Conservation (phyloP, 1,140 invertebrate genomes). For the Drosophila albomicans region DNA sequence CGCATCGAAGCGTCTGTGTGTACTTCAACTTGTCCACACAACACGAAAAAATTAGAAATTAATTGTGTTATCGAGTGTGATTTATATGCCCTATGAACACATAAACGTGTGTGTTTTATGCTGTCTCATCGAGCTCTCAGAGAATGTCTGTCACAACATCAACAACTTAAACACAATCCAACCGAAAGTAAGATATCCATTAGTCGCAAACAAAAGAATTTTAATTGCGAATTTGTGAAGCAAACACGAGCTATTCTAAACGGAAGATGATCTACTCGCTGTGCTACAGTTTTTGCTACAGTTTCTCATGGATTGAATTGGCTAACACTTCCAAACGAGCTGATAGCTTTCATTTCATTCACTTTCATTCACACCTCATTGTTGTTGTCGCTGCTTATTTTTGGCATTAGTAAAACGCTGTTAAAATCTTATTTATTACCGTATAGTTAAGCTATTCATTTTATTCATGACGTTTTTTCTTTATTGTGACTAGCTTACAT, state of each 20-base stretch:
- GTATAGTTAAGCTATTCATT: constrained; percentile 34
- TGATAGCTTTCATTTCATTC: constrained; percentile 73
- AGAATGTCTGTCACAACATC: constrained; percentile 40
- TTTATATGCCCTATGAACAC: constrained; percentile 30
- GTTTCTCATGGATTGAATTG: constrained; percentile 27
- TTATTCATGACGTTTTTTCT: constrained; percentile 39
- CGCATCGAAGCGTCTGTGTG: constrained; percentile 9
- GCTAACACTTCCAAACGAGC: constrained; percentile 41
- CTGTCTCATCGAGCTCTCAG: constrained; percentile 20
- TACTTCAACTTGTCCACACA: constrained; percentile 24
- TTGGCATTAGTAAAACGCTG: constrained; percentile 60
- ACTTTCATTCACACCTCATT: constrained; percentile 74
- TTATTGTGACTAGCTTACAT: not conserved
- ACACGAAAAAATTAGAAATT: constrained; percentile 60
- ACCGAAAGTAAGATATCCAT: constrained; percentile 77
- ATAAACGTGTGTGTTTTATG: not conserved
- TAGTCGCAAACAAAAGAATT: constrained; percentile 73
- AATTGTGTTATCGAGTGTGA: constrained; percentile 65
- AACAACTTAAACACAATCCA: constrained; percentile 43
- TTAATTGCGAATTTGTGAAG: constrained; percentile 60
- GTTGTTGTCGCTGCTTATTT: constrained; percentile 12
- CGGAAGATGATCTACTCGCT: constrained; percentile 20
- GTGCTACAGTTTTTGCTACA: constrained; percentile 46
- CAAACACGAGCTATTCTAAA: constrained; percentile 35
- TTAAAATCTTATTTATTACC: constrained; percentile 46